Evolutionary conservation across 2,888 invertebrate genomes (phyloP).

Genomic region (Tachina lurida): DNA sequence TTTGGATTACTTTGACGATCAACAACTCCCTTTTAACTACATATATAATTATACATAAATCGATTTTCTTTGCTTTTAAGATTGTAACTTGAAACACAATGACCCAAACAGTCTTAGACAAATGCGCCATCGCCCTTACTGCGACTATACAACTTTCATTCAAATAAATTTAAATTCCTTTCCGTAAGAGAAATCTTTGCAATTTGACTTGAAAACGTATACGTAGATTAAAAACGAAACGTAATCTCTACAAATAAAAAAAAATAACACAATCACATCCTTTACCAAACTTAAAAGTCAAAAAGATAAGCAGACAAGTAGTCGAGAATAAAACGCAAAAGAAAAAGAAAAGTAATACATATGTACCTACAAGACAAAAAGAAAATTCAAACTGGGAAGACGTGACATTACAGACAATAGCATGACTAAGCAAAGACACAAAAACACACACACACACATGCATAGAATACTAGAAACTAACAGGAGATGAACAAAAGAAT

Average conservation of each 20-base stretch:
- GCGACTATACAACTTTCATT: slow-evolving; percentile 25
- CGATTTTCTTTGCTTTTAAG: neutral
- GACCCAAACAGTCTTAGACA: slow-evolving; percentile 24
- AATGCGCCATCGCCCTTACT: slow-evolving; percentile 22
- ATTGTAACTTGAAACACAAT: slow-evolving; percentile 12
- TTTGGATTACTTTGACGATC: neutral
- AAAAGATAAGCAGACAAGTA: slow-evolving; percentile 67
- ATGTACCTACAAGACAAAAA: slow-evolving; percentile 14
- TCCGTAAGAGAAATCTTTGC: slow-evolving; percentile 18
- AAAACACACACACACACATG: neutral
- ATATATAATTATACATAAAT: neutral
- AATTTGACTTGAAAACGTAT: slow-evolving; percentile 12
- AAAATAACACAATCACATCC: slow-evolving; percentile 60
- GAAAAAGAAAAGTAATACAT: slow-evolving; percentile 21
- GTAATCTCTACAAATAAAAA: slow-evolving; percentile 57
- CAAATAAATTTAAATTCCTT: slow-evolving; percentile 17
- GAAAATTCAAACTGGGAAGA: slow-evolving; percentile 30
- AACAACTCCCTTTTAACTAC: neutral
- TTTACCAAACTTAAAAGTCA: slow-evolving; percentile 59
- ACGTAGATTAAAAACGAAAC: slow-evolving; percentile 18
- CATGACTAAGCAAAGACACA: slow-evolving; percentile 30
- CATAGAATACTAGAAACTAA: neutral
- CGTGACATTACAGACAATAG: slow-evolving; percentile 53
- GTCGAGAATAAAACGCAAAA: slow-evolving; percentile 38
- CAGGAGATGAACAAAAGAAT: slow-evolving; percentile 27